phyloP scores from a whole-genome alignment of 2,113 vertebrate species.

The Ceyx melanurus region DNA sequence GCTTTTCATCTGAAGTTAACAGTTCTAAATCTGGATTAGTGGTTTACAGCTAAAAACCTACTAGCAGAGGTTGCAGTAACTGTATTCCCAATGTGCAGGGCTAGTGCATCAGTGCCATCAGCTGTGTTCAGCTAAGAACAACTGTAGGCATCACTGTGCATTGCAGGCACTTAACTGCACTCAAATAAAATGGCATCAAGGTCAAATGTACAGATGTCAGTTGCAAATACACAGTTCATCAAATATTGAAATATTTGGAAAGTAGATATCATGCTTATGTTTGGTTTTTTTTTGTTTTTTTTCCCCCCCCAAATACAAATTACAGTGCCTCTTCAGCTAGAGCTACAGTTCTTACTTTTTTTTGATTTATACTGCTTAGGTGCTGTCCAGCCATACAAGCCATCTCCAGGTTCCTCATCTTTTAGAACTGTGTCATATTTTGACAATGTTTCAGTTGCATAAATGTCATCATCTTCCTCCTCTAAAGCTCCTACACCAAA shows the following conservation, averaged over 20 bases:
- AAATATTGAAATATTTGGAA: neutral
- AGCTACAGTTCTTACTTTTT: constrained; percentile 67
- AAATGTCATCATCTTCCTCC: constrained; percentile 94
- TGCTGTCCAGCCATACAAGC: constrained; percentile 95
- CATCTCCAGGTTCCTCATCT: constrained; percentile 92
- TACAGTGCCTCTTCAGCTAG: neutral
- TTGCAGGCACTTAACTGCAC: neutral
- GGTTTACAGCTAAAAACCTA: neutral
- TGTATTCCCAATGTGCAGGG: neutral
- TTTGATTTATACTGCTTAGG: constrained; percentile 83
- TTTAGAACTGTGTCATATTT: constrained; percentile 87
- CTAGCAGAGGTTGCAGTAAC: neutral
- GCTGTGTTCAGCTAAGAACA: neutral
- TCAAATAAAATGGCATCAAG: neutral
- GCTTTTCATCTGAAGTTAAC: neutral
- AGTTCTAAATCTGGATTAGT: neutral
- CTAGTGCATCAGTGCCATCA: neutral
- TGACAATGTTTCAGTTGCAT: constrained; percentile 87
- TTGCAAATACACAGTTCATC: neutral
- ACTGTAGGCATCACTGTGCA: neutral
- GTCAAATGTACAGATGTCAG: neutral
- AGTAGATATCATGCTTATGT: accelerated
- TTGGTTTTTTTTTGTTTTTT: accelerated
- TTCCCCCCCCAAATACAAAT: neutral
- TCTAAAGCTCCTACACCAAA: constrained; percentile 95